Base-by-base conservation (phyloP, 2,797 vertebrate genomes). In the Syndactyla subalaris region DNA sequence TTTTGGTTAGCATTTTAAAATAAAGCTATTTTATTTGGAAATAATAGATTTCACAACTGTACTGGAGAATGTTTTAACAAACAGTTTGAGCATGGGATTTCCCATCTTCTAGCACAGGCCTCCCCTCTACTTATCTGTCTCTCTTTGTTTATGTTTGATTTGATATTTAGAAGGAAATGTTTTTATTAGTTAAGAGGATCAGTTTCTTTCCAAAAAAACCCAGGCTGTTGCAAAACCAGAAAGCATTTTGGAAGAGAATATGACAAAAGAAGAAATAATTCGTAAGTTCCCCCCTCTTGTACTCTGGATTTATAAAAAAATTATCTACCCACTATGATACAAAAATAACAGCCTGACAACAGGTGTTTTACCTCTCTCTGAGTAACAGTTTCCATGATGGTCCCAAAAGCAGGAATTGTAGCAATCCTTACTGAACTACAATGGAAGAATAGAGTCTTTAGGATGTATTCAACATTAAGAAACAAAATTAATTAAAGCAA, bases 341-440 rank as follows among this genome's bases (percentile, higher is more conserved):
- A 43, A 77, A 67, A 85, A 1, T 24, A 83, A 30, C 14, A 84
- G 23, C 14, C 10, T 85, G 39, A 88, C 36, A 92, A 66, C 6
- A 71, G n/a, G 19, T 72, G 68, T 78, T 95, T 79, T 98, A 99
- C 99, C 99, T 99, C 99, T 98, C 99, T 99, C 73, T 99, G 99
- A 36, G 99, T 99, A 95, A 99, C 99, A 3, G 99, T 99, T 98
- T 99, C 99, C 99, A 99, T 99, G 96, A 99, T 99, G 92, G 99
- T 99, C 73, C 99, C 99, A 97, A 99, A 99, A 68, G 99, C 99
- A 87, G 99, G 99, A 92, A 99, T 99, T 84, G 99, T 99, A 89
- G 99, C 99, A 98, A 99, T 99, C 97, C 99, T 98, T 94, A 99
- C 99, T 89, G 99, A 99, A 96, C 99, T 99, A 97, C 75, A 96